These are phyloP conservation scores for Gymnocephalus cernua DNA, from an alignment of 2,113 vertebrate genomes.

Conservation along the genomic window DNA sequence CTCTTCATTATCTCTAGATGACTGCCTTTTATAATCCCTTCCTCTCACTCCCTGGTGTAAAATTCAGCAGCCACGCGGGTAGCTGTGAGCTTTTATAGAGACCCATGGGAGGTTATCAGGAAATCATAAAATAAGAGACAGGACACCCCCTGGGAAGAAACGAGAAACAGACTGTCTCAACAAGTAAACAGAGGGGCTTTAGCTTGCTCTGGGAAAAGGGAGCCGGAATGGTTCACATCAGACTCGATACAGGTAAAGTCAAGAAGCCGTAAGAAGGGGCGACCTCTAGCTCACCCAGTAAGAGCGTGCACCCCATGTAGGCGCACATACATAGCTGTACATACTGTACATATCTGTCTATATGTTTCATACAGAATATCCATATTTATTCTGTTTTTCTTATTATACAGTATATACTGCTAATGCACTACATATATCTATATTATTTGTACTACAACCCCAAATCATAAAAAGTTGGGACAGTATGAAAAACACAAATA, in stretches of 20 bases:
- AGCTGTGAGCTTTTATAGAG: conserved; percentile 67
- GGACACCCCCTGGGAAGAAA: conserved; percentile 69
- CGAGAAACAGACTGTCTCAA: conserved; percentile 68
- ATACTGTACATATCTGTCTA: no score
- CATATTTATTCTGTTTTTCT: no score
- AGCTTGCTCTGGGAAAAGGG: conserved; percentile 40
- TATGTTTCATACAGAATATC: no score
- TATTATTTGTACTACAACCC: no score
- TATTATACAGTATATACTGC: no score
- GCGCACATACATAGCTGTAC: no score
- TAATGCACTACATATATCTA: no score
- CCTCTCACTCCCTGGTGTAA: conserved; percentile 74
- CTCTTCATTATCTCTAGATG: conserved; percentile 85
- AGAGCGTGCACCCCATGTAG: no score
- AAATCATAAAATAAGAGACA: conserved; percentile 80
- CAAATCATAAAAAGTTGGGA: no score
- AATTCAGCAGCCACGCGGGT: conserved; percentile 74
- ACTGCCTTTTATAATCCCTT: conserved; percentile 79
- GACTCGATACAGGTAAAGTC: conserved; percentile 50
- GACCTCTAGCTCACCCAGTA: no score
- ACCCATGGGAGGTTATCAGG: conserved; percentile 80
- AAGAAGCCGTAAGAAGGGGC: conserved; percentile 29
- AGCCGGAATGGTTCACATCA: conserved; percentile 50
- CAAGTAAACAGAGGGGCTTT: conserved; percentile 67
- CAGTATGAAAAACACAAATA: no score